phyloP scores from a whole-genome alignment of 35 echinoderm and acorn worm genomes.

The Stichopus chloronotus region DNA sequence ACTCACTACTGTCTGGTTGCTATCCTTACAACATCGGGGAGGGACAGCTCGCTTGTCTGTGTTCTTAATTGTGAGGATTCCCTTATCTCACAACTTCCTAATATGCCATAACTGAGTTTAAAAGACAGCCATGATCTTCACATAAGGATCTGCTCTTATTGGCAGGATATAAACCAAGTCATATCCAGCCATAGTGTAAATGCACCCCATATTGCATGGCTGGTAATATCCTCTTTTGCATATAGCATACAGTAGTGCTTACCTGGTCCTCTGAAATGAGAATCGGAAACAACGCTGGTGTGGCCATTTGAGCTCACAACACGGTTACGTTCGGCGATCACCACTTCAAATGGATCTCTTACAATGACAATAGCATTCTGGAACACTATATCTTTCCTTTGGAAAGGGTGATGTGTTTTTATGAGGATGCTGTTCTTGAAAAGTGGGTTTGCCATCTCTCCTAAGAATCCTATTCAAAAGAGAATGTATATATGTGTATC shows the following conservation, averaged over 20 bases:
- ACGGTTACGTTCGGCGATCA: constrained; percentile 36
- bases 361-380: constrained; percentile 46
- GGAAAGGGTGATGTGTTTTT: constrained; percentile 55
- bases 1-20: too few species aligned
- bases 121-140: too few species aligned
- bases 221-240: too few species aligned
- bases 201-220: too few species aligned
- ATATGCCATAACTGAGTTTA: too few species aligned
- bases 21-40: too few species aligned
- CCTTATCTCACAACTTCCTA: too few species aligned
- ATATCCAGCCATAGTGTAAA: too few species aligned
- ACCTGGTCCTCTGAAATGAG: constrained; percentile 54
- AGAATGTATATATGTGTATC: not conserved
- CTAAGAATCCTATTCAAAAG: constrained; percentile 8
- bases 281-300: constrained; percentile 8
- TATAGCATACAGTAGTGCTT: not conserved
- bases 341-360: constrained; percentile 42
- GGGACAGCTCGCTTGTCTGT: too few species aligned
- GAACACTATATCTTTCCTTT: constrained; percentile 34
- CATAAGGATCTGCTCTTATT: too few species aligned
- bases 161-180: too few species aligned
- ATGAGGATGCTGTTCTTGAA: constrained; percentile 36
- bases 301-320: constrained; percentile 26
- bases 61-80: too few species aligned
- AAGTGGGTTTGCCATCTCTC: constrained; percentile 43